Evolutionary conservation across 2,113 vertebrate species (phyloP), one percentile per base, ranked within the genome.

Genomic region (Perca fluviatilis): DNA sequence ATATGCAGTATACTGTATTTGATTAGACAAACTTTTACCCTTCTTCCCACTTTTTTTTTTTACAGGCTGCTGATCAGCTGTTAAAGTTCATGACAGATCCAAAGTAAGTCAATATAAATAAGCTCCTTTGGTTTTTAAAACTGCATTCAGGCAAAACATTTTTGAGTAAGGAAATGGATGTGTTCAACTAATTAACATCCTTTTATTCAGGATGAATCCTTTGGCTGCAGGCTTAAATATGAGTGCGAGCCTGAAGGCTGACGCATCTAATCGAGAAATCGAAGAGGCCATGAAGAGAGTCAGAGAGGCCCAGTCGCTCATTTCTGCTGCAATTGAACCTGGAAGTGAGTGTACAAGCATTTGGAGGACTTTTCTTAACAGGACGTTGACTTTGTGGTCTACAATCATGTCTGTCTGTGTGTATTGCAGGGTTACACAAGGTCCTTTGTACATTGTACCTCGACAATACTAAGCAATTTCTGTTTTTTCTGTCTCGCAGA

Each of bases 251-350:
- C 91, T 99, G 90, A 99, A 99, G 83, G 96, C 97, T 5, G 98
- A 99, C 40, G 95, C 97, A 23, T 97, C 97, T 72, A 98, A 96
- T 91, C 99, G 99, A 93, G 98, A 99, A 91, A 99, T 99, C 33
- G 98, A 99, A 92, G 98, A 99, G 90, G 98, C 98, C 18, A 99
- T 99, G 98, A 99, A 99, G 86, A 96, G 98, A 91, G 98, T 99
- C 63, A 89, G 98, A 86, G 98, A 99, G 95, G 98, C 98, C 84
- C 98, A 99, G 94, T 99, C 98, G 0, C 84, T 99, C 77, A 99
- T 99, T 80, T 99, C 98, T 91, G 98, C 98, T 87, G 98, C 98
- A 54, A 99, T 99, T 23, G 98, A 99, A 86, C 97, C 98, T 79
- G 97, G 98, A 82, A 95, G 94, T 98, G 85, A 96, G 91, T 91